Evolutionary conservation across 2,888 invertebrate genomes (phyloP), one percentile per base, ranked within the genome.

Genomic region (Drosophila parthenogenetica): DNA sequence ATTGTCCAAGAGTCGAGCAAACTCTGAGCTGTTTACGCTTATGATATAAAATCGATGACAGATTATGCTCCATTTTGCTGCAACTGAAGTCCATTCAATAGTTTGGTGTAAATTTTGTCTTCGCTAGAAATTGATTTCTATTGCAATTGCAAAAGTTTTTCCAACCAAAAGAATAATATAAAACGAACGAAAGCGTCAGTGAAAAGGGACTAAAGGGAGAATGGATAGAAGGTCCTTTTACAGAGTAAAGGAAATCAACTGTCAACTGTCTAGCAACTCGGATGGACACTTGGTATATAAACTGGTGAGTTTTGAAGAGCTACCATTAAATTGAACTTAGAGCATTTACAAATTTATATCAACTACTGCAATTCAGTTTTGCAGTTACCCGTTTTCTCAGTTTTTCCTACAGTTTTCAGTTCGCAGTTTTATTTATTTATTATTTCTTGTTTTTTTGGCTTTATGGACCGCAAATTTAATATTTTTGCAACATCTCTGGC

Each of bases 311-410:
- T 62, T 43, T 66, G 55, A 76, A 61, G 69, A 78, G 79, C 54
- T 40, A 43, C 69, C 74, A 73, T 77, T 77, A 77, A 78, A 77
- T 77, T 77, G 77, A 68, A 75, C 77, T 77, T 58, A 46, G 45
- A 63, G 46, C 17, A 46, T 55, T 17, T 39, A 60, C 55, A 71
- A 61, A 71, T 60, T 74, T 69, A 69, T 74, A 72, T 68, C 55
- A 55, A 50, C 49, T 43, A 42, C 19, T 48, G 39, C 37, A 46
- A 37, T 35, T 14, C 59, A 29, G 25, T 42, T 53, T 25, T 25
- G 25, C 29, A 29, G 29, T 29, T 29, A 2, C 8, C 8, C 7
- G 29, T 22, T 22, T 22, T 5, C 22, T 22, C 22, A 22, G 22
- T 22, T 22, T 5, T 22, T 22, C 22, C 22, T 22, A 5, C 22